Base-by-base conservation (phyloP, 2,113 vertebrate species). In the Gyps fulvus region DNA sequence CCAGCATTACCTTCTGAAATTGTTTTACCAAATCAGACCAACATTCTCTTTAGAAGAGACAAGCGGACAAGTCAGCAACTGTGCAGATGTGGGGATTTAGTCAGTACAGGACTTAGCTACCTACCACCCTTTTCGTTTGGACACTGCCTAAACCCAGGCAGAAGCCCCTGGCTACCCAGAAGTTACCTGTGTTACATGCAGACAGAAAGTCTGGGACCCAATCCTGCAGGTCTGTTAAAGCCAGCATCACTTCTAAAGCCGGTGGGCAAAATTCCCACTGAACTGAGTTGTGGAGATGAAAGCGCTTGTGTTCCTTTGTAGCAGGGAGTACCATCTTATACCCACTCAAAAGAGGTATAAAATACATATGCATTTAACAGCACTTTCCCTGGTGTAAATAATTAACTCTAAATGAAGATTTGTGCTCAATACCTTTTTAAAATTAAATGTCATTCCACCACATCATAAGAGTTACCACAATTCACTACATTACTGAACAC, bases 221-320 rank as follows among this genome's bases (percentile, higher is more conserved):
- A 27, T 38, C 20, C 36, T 87, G 22, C 4, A 6, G 23, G 42
- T 27, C 22, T 87, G 7, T 42, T 65, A 70, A 70, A 74, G 6
- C 3, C 19, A 54, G 10, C 16, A n/a, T 25, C 26, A 27, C 10
- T 42, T 19, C 18, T 63, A n/a, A 73, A 58, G 22, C 3, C 12
- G 8, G 26, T 47, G 52, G 52, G 36, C 17, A 82, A 58, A 66
- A 27, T 63, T 84, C 12, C 32, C 11, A 2, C 20, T 12, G 3
- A 91, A 69, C 9, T 26, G 27, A 36, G 6, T 7, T 59, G 10
- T 29, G 36, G 11, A 72, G 11, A 55, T 34, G 7, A 73, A 77
- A 0, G 0, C 1, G 2, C 11, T 45, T 50, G 4, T 43, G 16
- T 47, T 71, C 5, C 45, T 61, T 72, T 69, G 23, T 27, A n/a